Evolutionary conservation across 2,113 vertebrate genomes (phyloP).

Genomic region (Ailuropoda melanoleuca): DNA sequence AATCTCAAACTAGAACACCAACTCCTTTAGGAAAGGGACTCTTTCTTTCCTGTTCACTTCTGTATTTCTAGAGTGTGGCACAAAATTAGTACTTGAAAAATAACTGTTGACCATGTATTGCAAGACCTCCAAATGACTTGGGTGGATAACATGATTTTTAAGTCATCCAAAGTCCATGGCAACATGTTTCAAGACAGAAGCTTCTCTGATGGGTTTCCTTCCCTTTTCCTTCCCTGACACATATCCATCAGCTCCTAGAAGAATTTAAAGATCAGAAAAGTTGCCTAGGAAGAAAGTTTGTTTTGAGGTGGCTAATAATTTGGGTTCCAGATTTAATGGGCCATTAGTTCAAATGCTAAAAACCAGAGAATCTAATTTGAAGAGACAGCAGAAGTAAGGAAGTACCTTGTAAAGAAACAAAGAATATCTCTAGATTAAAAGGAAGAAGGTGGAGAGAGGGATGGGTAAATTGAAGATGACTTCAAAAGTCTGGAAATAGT

Average conservation of each 20-base stretch:
- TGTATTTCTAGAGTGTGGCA: neutral
- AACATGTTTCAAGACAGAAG: neutral
- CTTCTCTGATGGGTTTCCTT: neutral
- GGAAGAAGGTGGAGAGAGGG: neutral
- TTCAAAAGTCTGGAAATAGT: neutral
- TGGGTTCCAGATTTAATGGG: neutral
- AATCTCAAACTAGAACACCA: neutral
- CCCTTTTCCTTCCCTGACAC: neutral
- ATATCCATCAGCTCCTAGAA: neutral
- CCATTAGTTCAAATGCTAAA: neutral
- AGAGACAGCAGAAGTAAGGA: neutral
- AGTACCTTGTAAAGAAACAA: neutral
- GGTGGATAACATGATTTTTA: neutral
- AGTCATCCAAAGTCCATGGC: neutral
- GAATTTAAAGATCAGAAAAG: neutral
- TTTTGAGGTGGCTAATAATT: neutral
- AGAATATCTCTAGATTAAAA: neutral
- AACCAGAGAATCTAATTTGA: neutral
- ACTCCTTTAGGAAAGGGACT: neutral
- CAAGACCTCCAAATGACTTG: neutral
- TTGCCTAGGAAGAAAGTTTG: neutral
- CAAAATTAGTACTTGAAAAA: slow-evolving; percentile 9
- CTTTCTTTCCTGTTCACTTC: neutral
- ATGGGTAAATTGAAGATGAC: neutral
- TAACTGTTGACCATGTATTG: neutral